Base-by-base conservation (phyloP, 2,888 invertebrate species). In the Dynastes grantii region DNA sequence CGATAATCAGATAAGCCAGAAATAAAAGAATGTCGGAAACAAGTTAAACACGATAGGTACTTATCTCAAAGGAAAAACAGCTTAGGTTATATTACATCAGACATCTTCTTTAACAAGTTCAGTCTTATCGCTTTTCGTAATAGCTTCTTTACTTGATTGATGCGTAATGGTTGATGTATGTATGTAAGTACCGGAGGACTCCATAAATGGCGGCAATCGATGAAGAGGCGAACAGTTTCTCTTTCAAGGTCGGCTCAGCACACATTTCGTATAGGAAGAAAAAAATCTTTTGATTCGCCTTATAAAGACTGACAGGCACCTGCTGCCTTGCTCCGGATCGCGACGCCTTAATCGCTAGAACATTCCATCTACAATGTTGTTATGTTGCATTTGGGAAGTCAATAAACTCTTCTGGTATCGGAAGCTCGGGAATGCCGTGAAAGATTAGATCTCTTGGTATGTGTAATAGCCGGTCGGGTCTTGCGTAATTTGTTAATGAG, bases 381-480 rank as follows among this genome's bases (percentile, higher is more conserved):
- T 63, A 61, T 11, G 63, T 29, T 68, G 51, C 65, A 65, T 49
- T 68, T 53, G 68, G 27, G 68, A 68, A 51, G 68, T 51, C 68
- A 68, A 68, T 53, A 68, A 68, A 68, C 68, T 68, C 29, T n/a
- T 45, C 32, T 32, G 5, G 8, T 45, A 40, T 65, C 65, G 65
- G 65, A 37, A 65, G 65, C 65, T 37, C 37, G 65, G 65, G 65
- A 65, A 65, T 65, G 65, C 37, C 6, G 45, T 65, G 53, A 9
- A n/a, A 53, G 53, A 53, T 53, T 6, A 53, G 53, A 53, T 37
- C 53, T 53, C n/a, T 55, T 55, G n/a, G 22, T 65, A 65, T 65
- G 40, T 27, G 32, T 11, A 11, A 63, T 65, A 8, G 40, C 16
- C n/a, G 65, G 40, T 40, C 32, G 32, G 32, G 53, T 55, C n/a